Conservation (phyloP, 1,140 invertebrate species). For the Atta colombica region DNA sequence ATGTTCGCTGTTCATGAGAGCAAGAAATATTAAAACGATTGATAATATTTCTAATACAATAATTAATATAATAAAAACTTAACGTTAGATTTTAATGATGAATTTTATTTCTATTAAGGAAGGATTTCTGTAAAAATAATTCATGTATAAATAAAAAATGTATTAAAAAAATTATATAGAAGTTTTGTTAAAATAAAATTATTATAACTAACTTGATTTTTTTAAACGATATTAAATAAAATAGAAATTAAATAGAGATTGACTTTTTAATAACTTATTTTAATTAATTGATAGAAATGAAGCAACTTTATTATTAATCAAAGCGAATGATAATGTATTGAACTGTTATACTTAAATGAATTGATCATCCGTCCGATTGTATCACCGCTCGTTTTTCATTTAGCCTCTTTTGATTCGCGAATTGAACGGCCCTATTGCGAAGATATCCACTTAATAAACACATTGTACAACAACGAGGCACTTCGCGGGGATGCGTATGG, state of each 20-base stretch:
- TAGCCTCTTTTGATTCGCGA: not conserved
- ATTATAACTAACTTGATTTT: not conserved
- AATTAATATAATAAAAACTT: not conserved
- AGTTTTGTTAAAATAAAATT: not conserved
- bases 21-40: not conserved
- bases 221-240: too few relatives aligned
- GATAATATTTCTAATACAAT: not conserved
- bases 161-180: not conserved
- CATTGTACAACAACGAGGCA: constrained; percentile 75
- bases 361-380: not conserved
- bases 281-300: not conserved
- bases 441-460: constrained; percentile 76
- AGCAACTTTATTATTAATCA: not conserved
- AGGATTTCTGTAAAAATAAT: not conserved
- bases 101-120: not conserved
- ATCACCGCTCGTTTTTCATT: constrained; percentile 33
- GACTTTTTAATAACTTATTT: not conserved
- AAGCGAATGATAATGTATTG: not conserved
- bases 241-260: too few relatives aligned
- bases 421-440: constrained; percentile 63
- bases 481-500: constrained; percentile 75
- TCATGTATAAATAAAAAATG: not conserved
- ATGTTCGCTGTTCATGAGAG: not conserved
- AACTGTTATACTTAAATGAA: not conserved
- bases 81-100: not conserved